Percentiles rank a stretch among this genome's conserved stretches.
phyloP scores from a whole-genome alignment of 2,888 invertebrate species.

The Patella ulyssiponensis region DNA sequence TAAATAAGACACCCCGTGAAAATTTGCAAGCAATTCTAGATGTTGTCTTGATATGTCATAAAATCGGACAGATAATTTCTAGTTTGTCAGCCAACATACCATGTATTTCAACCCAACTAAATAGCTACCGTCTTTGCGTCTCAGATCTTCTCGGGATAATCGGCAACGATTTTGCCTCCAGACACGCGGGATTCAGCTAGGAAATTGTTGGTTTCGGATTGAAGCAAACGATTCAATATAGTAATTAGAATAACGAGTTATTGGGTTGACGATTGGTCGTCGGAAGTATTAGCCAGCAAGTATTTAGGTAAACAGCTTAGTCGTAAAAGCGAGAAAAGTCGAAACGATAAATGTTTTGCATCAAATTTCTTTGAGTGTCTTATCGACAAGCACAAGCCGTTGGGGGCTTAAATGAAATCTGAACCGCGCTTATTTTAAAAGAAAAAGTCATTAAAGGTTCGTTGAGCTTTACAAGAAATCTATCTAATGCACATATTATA shows the following conservation, averaged over 20 bases:
- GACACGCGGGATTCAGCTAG: neutral
- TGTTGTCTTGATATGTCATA: conserved; percentile 9
- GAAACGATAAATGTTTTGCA: conserved; percentile 19
- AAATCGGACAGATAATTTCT: neutral
- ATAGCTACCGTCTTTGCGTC: too few relatives aligned
- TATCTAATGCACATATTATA: neutral
- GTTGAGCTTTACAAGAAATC: neutral
- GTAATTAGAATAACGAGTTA: conserved; percentile 21
- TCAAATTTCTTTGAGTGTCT: conserved; percentile 14
- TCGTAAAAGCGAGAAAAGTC: conserved; percentile 9
- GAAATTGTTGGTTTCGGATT: conserved; percentile 27
- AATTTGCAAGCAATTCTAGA: conserved; percentile 5
- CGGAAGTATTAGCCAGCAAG: conserved; percentile 14
- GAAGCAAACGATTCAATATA: conserved; percentile 27
- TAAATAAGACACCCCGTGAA: conserved; percentile 4
- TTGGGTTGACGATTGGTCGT: neutral
- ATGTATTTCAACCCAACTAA: too few relatives aligned
- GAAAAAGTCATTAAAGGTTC: conserved; percentile 11
- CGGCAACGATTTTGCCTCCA: conserved; percentile 17
- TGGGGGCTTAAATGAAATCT: conserved; percentile 20
- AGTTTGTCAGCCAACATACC: neutral
- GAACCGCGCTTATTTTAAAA: neutral
- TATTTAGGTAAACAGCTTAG: conserved; percentile 21
- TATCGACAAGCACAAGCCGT: conserved; percentile 1
- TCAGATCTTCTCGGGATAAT: neutral